These are phyloP conservation scores for Rhopalosiphum nymphaeae DNA, from an alignment of 2,888 invertebrate genomes.

Conservation along the genomic window DNA sequence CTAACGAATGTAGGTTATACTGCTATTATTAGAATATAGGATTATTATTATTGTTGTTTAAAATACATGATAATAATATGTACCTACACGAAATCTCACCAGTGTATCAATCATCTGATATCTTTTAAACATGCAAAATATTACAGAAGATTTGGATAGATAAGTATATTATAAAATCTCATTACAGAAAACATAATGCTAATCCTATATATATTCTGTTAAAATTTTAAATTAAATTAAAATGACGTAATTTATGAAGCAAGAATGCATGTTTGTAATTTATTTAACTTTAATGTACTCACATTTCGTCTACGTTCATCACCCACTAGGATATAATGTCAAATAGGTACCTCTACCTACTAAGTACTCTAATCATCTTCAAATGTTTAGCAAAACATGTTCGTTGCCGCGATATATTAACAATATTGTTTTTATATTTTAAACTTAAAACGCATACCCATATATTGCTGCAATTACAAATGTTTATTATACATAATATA, in stretches of 20 bases:
- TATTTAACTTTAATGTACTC: not conserved
- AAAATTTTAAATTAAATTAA: not conserved
- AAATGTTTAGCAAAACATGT: not conserved
- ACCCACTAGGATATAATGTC: too few species aligned
- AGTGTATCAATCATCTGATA: not conserved
- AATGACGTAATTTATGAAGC: not conserved
- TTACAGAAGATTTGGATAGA: not conserved
- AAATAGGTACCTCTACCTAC: too few species aligned
- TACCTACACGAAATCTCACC: not conserved
- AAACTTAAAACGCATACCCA: not conserved
- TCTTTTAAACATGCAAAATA: not conserved
- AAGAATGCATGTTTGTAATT: not conserved
- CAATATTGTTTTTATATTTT: not conserved
- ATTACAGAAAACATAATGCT: not conserved
- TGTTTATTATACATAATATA: not conserved
- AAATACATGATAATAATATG: not conserved
- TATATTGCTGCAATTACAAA: not conserved
- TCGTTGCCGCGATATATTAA: not conserved
- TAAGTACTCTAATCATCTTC: not conserved
- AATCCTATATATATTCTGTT: not conserved
- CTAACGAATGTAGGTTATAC: not conserved
- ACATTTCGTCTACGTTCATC: not conserved
- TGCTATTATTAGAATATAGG: not conserved
- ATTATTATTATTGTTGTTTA: not conserved
- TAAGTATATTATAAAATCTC: too few species aligned